These are phyloP conservation scores for Xestia ashworthii DNA, from an alignment of 2,888 invertebrate genomes.

Conservation along the genomic window DNA sequence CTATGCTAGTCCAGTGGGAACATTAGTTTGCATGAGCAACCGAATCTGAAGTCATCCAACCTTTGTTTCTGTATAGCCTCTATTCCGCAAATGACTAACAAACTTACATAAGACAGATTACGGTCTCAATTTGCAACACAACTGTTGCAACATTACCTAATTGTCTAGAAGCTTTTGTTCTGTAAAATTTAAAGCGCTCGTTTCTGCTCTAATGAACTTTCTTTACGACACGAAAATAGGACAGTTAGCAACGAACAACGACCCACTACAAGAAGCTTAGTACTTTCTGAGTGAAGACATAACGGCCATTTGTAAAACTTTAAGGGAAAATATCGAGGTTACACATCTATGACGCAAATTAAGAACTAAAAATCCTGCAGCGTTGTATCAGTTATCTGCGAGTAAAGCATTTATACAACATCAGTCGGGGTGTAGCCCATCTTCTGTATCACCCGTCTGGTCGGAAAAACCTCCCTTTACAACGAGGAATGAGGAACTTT, in stretches of 20 bases:
- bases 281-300: not conserved
- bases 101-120: slow-evolving; percentile 29
- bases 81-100: slow-evolving; percentile 32
- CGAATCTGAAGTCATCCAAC: not conserved
- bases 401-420: not conserved
- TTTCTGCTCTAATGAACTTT: slow-evolving; percentile 48
- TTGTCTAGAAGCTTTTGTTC: slow-evolving; percentile 48
- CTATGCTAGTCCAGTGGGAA: not conserved
- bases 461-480: not conserved
- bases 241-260: not conserved
- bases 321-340: not conserved
- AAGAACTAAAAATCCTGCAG: not conserved
- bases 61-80: too few relatives aligned
- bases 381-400: not conserved
- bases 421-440: too few relatives aligned
- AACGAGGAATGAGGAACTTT: not conserved
- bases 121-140: slow-evolving; percentile 26
- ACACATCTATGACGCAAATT: not conserved
- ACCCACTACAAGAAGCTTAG: not conserved
- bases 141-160: slow-evolving; percentile 36
- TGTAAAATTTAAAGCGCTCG: slow-evolving; percentile 27
- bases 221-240: slow-evolving; percentile 25
- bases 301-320: not conserved
- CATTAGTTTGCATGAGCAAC: not conserved
- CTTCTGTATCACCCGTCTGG: not conserved